Evolutionary conservation across 1,140 invertebrate species (phyloP), one percentile per base, ranked within the genome.

Genomic region (Drosophila bifasciata): DNA sequence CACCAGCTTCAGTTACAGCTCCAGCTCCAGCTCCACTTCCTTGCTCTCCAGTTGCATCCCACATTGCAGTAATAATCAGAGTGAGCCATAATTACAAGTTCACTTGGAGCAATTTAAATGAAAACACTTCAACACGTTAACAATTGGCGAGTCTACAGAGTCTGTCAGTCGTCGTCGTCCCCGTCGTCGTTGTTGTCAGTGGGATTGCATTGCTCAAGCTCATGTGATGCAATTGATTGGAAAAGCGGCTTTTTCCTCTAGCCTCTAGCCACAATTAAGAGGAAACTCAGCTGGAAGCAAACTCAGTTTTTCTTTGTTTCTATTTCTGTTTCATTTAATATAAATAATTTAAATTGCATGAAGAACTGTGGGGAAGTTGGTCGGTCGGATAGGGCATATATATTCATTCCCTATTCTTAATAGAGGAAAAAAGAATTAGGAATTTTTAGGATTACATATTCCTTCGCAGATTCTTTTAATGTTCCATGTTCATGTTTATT

Each of bases 121-220:
- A 85, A 85, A 85, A 88, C 81, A 85, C 81, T 78, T 85, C 83
- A 86, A 77, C 81, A 88, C 83, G 81, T 77, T 67, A 88, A 88
- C 81, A 85, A 85, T 85, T 73, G 81, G 58, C 71, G 56, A 62
- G 62, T 68, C 64, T 63, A 75, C 72, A 58, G 51, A 57, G 78
- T 62, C 45, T 60, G 78, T 62, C 45, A 58, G 49, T 56, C 11
- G 32, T 13, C 32, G 32, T 5, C 3, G 28, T 59, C 51, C 66
- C 59, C 41, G 44, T 49, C 58, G 28, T 11, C 28, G 28, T 13
- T 0, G 32, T 59, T 57, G 78, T 62, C 45, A 58, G 49, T 59
- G 69, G 46, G 41, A 40, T 58, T 63, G 73, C n/a, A n/a, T n/a
- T n/a, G n/a, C n/a, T n/a, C n/a, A n/a, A n/a, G n/a, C 68, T 60